These are phyloP conservation scores for Trissolcus basalis DNA, from an alignment of 1,140 invertebrate species.

Conservation along the genomic window DNA sequence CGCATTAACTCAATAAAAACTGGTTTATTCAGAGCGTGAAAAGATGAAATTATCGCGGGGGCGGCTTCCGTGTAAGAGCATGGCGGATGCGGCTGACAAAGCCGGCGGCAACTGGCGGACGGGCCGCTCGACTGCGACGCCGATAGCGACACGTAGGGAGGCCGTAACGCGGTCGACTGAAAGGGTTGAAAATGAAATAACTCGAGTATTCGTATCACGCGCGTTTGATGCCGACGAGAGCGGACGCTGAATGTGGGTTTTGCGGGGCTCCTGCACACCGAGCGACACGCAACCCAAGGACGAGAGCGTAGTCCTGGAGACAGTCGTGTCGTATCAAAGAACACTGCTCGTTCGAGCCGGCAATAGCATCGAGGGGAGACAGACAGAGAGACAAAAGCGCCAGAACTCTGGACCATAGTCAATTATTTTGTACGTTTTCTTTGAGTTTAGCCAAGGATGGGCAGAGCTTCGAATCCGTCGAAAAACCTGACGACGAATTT, in stretches of 20 bases:
- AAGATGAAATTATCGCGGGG: slow-evolving; percentile 67
- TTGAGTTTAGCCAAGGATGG: slow-evolving; percentile 25
- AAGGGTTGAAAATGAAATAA: slow-evolving; percentile 72
- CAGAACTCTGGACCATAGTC: slow-evolving; percentile 28
- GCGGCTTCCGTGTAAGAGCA: slow-evolving; percentile 26
- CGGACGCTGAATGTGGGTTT: slow-evolving; percentile 57
- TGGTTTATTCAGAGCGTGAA: slow-evolving; percentile 65
- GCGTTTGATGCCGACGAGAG: slow-evolving; percentile 56
- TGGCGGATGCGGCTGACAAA: slow-evolving; percentile 11
- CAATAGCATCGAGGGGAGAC: slow-evolving; percentile 43
- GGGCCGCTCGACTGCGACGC: slow-evolving; percentile 14
- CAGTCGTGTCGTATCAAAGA: slow-evolving; percentile 52
- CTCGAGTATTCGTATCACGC: slow-evolving; percentile 67
- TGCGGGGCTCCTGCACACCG: slow-evolving; percentile 27
- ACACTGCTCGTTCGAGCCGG: slow-evolving; percentile 36
- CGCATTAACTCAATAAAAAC: slow-evolving; percentile 62
- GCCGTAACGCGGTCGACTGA: slow-evolving; percentile 48
- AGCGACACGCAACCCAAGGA: slow-evolving; percentile 23
- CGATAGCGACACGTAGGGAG: slow-evolving; percentile 28
- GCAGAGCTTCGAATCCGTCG: slow-evolving; percentile 11
- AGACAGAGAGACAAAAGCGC: slow-evolving; percentile 32
- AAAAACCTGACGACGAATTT: slow-evolving; percentile 26
- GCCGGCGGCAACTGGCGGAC: not conserved
- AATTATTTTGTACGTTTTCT: slow-evolving; percentile 34
- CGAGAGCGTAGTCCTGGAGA: slow-evolving; percentile 41